Evolutionary conservation across 23 tunicate genomes (phyloP).

Genomic region (Styela clava): DNA sequence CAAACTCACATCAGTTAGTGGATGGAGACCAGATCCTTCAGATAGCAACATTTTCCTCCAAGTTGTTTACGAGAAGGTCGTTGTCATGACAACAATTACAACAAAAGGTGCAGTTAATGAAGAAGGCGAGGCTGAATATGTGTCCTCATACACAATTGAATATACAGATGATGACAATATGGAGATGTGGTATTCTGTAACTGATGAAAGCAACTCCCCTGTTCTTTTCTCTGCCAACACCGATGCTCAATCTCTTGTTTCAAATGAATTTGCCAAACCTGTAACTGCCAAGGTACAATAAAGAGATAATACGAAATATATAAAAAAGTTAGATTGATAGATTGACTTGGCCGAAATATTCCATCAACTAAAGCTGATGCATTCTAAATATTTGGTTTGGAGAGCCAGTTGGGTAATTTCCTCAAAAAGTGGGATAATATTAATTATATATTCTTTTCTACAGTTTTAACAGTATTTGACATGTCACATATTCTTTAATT

Average conservation of each 20-base stretch:
- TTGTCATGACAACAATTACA: constrained; percentile 27
- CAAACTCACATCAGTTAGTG: not conserved
- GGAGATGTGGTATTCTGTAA: constrained; percentile 27
- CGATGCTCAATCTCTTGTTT: constrained; percentile 6
- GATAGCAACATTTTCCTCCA: constrained; percentile 46
- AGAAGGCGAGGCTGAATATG: constrained; percentile 31
- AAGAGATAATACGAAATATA: too few species aligned
- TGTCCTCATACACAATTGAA: constrained; percentile 29
- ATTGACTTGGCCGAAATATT: too few species aligned
- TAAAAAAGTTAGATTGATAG: too few species aligned
- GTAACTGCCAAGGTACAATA: constrained; percentile 2
- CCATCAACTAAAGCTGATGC: too few species aligned
- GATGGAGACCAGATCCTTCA: constrained; percentile 45
- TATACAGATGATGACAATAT: constrained; percentile 16
- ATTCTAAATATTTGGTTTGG: too few species aligned
- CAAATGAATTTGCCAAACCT: constrained; percentile 23
- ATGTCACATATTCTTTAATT: too few species aligned
- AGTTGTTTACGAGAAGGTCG: constrained; percentile 45
- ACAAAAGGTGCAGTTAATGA: constrained; percentile 29
- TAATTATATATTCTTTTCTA: too few species aligned
- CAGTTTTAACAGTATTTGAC: too few species aligned
- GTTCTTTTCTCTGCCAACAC: constrained; percentile 26
- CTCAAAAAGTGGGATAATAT: too few species aligned
- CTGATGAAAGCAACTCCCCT: constrained; percentile 11
- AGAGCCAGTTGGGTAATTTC: too few species aligned